phyloP scores from a whole-genome alignment of 2,888 invertebrate genomes.

The Erebia palarica region DNA sequence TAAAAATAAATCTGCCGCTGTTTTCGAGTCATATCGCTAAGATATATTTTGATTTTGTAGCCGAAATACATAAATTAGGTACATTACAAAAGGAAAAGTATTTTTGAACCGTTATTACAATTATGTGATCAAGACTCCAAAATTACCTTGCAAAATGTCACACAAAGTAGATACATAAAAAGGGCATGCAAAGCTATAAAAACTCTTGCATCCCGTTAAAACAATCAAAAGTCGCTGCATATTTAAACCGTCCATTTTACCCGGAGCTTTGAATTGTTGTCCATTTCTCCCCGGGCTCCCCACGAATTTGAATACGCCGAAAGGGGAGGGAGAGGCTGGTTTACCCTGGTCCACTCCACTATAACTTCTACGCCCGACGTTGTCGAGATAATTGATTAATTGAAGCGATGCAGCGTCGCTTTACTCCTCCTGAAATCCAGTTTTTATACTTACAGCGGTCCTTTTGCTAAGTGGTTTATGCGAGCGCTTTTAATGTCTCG shows the following conservation, averaged over 20 bases:
- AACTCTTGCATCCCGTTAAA: constrained; percentile 47
- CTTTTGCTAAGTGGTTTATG: constrained; percentile 39
- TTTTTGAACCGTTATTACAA: not conserved
- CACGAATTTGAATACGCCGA: constrained; percentile 26
- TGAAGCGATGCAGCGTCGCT: constrained; percentile 53
- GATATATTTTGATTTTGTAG: not conserved
- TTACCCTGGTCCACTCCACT: constrained; percentile 43
- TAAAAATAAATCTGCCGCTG: too few species aligned
- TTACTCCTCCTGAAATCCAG: constrained; percentile 41
- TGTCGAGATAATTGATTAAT: constrained; percentile 64
- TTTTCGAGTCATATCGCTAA: too few species aligned
- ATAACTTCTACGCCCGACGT: constrained; percentile 53
- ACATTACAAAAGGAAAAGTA: too few species aligned
- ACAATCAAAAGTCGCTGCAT: constrained; percentile 55
- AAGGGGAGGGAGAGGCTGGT: constrained; percentile 30
- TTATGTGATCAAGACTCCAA: not conserved
- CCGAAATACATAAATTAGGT: not conserved
- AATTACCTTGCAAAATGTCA: constrained; percentile 1
- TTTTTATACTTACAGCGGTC: constrained; percentile 40
- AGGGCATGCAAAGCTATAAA: constrained; percentile 25
- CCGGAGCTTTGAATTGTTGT: constrained; percentile 42
- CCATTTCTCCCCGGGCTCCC: constrained; percentile 29
- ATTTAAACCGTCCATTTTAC: constrained; percentile 48
- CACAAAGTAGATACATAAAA: constrained; percentile 18
- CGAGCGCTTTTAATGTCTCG: constrained; percentile 37